phyloP scores from a whole-genome alignment of 2,113 vertebrate genomes.

The Hucho hucho region DNA sequence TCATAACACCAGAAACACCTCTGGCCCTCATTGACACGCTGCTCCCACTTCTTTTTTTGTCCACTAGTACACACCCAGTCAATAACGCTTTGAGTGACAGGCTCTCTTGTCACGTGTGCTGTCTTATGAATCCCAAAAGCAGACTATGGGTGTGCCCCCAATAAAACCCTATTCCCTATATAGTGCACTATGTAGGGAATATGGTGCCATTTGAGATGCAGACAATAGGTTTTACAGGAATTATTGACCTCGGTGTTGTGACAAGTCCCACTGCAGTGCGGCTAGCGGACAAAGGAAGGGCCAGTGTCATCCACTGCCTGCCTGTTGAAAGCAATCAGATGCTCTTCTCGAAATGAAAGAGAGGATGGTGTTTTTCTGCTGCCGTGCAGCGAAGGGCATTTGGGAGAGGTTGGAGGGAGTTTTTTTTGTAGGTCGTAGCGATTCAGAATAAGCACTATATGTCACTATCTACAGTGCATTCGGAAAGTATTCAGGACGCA shows the following conservation, averaged over 20 bases:
- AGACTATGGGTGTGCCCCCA: background rate
- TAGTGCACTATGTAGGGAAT: background rate
- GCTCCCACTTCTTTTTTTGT: constrained; percentile 29
- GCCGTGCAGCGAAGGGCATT: background rate
- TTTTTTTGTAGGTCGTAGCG: background rate
- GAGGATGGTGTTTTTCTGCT: background rate
- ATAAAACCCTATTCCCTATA: background rate
- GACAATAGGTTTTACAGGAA: constrained; percentile 36
- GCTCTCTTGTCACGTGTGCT: constrained; percentile 25
- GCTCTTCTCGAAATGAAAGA: background rate
- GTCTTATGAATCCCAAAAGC: constrained; percentile 43
- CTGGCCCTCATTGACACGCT: constrained; percentile 41
- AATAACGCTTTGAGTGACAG: constrained; percentile 54
- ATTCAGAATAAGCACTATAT: background rate
- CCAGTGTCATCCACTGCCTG: constrained; percentile 29
- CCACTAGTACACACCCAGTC: constrained; percentile 37
- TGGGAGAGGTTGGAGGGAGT: constrained; percentile 23
- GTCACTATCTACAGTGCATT: too few species aligned
- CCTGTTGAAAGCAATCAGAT: background rate
- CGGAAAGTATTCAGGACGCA: too few species aligned
- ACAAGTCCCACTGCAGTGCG: constrained; percentile 30
- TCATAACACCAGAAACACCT: constrained; percentile 40
- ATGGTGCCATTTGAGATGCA: background rate
- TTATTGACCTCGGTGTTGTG: constrained; percentile 44
- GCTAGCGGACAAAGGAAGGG: constrained; percentile 31